Evolutionary conservation across 1,140 invertebrate species (phyloP).

Genomic region (Drosophila simulans): DNA sequence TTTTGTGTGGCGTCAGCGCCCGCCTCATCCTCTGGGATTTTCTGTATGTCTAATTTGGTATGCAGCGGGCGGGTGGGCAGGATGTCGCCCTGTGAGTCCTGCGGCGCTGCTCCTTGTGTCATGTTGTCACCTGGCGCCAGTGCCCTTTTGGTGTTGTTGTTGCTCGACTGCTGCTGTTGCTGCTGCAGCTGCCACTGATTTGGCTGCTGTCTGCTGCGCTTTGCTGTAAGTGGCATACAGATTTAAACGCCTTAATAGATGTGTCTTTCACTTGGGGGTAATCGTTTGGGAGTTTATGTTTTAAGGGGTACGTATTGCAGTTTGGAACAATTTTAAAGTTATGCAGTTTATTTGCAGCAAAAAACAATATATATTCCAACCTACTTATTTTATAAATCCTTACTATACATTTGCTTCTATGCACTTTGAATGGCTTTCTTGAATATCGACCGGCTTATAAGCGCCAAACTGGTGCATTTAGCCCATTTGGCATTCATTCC

Average conservation of each 20-base stretch:
- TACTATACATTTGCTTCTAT: neutral
- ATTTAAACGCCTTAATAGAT: slow-evolving; percentile 65
- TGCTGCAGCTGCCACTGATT: slow-evolving; percentile 42
- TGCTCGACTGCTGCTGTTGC: slow-evolving; percentile 24
- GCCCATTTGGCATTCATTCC: slow-evolving; percentile 60
- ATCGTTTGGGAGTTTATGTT: too few relatives aligned
- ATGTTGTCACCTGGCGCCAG: slow-evolving; percentile 60
- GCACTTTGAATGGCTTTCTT: neutral
- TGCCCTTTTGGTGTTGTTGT: slow-evolving; percentile 27
- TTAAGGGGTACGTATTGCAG: too few relatives aligned
- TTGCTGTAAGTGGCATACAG: slow-evolving; percentile 66
- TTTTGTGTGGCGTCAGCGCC: slow-evolving; percentile 57
- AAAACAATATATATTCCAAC: too few relatives aligned
- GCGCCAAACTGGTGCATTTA: slow-evolving; percentile 66
- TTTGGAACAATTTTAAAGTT: neutral
- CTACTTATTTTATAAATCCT: too few relatives aligned
- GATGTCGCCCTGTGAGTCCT: slow-evolving; percentile 32
- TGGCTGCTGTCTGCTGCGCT: slow-evolving; percentile 48
- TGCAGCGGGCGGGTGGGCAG: slow-evolving; percentile 43
- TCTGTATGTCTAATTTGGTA: slow-evolving; percentile 82
- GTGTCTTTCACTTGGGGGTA: neutral
- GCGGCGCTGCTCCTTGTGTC: slow-evolving; percentile 48
- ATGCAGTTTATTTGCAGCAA: too few relatives aligned
- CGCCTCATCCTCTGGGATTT: slow-evolving; percentile 60
- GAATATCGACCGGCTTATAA: slow-evolving; percentile 53